Percentiles rank a stretch among this genome's conserved stretches.
phyloP scores from a whole-genome alignment of 2,113 vertebrate genomes.

The Haemorhous mexicanus region DNA sequence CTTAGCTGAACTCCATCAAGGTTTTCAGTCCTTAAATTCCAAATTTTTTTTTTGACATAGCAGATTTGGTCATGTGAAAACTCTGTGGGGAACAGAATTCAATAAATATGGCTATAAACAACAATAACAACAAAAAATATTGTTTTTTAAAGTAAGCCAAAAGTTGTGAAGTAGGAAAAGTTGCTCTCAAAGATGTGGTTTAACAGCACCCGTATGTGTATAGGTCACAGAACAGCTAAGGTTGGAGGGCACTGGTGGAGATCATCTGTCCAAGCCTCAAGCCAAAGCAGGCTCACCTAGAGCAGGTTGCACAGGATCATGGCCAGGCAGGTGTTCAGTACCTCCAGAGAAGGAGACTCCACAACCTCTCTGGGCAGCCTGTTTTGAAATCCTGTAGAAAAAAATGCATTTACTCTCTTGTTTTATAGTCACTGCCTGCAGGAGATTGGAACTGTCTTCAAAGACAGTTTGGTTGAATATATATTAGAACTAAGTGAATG shows the following conservation, averaged over 20 bases:
- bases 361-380: neutral
- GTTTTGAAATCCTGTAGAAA: neutral
- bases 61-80: neutral
- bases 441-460: neutral
- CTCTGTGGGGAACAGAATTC: neutral
- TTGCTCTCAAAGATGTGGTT: neutral
- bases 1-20: neutral
- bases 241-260: neutral
- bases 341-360: neutral
- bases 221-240: neutral
- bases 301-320: neutral
- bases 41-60: neutral
- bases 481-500: neutral
- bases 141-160: neutral
- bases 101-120: neutral
- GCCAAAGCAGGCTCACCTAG: neutral
- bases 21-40: neutral
- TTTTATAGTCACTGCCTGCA: neutral
- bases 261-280: neutral
- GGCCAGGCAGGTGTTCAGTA: rapidly evolving
- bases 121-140: neutral
- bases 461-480: neutral
- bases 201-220: neutral
- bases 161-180: neutral
- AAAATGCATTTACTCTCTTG: neutral